Conservation (phyloP, 1,140 invertebrate genomes). For the Ips typographus region DNA sequence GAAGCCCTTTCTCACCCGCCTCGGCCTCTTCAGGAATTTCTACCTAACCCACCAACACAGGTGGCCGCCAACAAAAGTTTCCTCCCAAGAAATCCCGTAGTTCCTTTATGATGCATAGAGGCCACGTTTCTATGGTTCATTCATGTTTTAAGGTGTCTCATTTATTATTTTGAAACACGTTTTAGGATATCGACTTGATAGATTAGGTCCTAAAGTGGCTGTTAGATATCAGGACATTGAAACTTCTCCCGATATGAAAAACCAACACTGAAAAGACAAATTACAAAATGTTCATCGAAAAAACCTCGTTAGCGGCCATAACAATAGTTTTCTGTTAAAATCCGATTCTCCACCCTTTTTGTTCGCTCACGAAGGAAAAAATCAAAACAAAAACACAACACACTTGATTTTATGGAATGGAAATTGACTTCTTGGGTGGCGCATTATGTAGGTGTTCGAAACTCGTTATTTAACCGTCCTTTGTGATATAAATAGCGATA, state of each 20-base stretch:
- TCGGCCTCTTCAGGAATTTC: conserved; percentile 14
- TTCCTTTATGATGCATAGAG: conserved; percentile 18
- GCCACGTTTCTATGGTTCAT: conserved; percentile 24
- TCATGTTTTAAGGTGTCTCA: conserved; percentile 28
- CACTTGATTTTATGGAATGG: conserved; percentile 21
- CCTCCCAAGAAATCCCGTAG: conserved; percentile 18
- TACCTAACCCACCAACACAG: conserved; percentile 21
- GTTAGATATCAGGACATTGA: neutral
- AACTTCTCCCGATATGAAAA: neutral
- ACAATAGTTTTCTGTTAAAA: conserved; percentile 5
- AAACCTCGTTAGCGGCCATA: neutral
- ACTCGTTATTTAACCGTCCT: conserved; percentile 31
- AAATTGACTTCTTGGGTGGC: conserved; percentile 35
- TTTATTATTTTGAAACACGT: conserved; percentile 28
- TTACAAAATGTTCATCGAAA: neutral
- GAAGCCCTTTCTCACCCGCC: conserved; percentile 2
- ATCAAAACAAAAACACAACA: conserved; percentile 18
- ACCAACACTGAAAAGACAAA: neutral
- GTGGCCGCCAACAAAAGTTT: conserved; percentile 19
- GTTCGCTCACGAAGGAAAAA: conserved; percentile 16
- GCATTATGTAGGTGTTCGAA: conserved; percentile 33
- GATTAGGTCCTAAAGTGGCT: conserved; percentile 17
- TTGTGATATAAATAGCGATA: conserved; percentile 31
- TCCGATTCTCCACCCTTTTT: conserved; percentile 22
- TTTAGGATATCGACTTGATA: conserved; percentile 25